Base-by-base conservation (phyloP, 2,797 vertebrate species). In the Falco cherrug region DNA sequence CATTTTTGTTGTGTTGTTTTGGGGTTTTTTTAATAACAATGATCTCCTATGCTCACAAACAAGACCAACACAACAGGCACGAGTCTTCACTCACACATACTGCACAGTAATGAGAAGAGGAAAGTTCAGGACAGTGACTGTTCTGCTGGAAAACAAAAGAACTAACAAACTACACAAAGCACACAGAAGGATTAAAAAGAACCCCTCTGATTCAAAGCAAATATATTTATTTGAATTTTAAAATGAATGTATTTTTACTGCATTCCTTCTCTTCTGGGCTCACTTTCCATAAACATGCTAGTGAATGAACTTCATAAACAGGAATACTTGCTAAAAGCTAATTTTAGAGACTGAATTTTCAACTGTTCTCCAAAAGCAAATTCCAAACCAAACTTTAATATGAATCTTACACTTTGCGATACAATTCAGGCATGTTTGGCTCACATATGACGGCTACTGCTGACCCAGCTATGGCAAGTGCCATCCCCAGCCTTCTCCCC, bases 171-270 rank as follows among this genome's bases (percentile, higher is more conserved):
- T 63, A 79, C 59, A 94, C 65, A 89, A 95, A 97, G 73, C 81
- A 28, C 57, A 86, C 43, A 89, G 75, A 87, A 85, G 33, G 87
- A 74, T 74, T 86, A 80, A 68, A 91, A 78, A 82, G 63, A 19
- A 45, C 8, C 26, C 35, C n/a, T 93, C 79, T 95, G 92, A 97
- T 96, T 97, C 95, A 97, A 96, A 95, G 82, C 95, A 96, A 97
- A 95, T 96, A 95, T 97, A 95, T 96, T 95, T 95, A 95, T 94
- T 95, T 95, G 89, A 95, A 96, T 95, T 97, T 97, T 97, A 73
- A 95, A 85, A 88, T 96, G 79, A 97, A 97, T 95, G 92, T 92
- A 88, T 65, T 96, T 96, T 93, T 93, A 95, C 92, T 93, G 82
- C 90, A 91, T 94, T 96, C 96, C 95, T 97, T 95, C 92, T 87